Evolutionary conservation across 2,113 vertebrate genomes (phyloP).

Genomic region (Lamprologus sp.): DNA sequence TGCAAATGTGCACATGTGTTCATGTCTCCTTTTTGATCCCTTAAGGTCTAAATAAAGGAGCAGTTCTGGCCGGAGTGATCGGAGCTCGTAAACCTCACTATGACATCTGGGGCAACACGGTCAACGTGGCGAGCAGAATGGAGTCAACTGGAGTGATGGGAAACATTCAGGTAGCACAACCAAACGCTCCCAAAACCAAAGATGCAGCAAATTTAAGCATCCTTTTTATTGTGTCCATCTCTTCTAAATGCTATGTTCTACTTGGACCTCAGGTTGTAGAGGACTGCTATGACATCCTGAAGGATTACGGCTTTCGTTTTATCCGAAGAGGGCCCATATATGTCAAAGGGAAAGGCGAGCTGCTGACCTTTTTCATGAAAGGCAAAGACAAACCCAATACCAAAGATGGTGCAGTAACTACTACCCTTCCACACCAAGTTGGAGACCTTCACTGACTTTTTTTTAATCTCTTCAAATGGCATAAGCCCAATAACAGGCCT

Average conservation of each 20-base stretch:
- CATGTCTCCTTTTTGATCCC: not conserved
- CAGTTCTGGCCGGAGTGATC: constrained; percentile 89
- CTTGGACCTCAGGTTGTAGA: constrained; percentile 84
- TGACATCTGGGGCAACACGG: constrained; percentile 96
- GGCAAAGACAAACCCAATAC: constrained; percentile 80
- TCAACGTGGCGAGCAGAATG: constrained; percentile 97
- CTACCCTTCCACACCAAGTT: constrained; percentile 87
- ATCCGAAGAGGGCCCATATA: constrained; percentile 86
- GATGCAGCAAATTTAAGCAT: not conserved
- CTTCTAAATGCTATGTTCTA: not conserved
- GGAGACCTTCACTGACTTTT: constrained; percentile 73
- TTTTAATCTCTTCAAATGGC: not conserved
- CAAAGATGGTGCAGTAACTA: constrained; percentile 66
- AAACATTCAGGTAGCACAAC: constrained; percentile 83
- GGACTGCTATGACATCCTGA: constrained; percentile 85
- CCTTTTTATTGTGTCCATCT: not conserved
- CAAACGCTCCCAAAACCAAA: not conserved
- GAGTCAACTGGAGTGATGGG: constrained; percentile 96
- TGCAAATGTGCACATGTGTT: not conserved
- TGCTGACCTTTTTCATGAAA: constrained; percentile 94
- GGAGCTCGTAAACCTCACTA: constrained; percentile 95
- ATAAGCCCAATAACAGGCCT: not conserved
- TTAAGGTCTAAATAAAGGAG: constrained; percentile 91
- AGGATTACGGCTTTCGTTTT: constrained; percentile 89
- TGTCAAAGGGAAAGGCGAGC: constrained; percentile 94